These are phyloP conservation scores for Volucella inflata DNA, from an alignment of 2,888 invertebrate species.

Conservation along the genomic window DNA sequence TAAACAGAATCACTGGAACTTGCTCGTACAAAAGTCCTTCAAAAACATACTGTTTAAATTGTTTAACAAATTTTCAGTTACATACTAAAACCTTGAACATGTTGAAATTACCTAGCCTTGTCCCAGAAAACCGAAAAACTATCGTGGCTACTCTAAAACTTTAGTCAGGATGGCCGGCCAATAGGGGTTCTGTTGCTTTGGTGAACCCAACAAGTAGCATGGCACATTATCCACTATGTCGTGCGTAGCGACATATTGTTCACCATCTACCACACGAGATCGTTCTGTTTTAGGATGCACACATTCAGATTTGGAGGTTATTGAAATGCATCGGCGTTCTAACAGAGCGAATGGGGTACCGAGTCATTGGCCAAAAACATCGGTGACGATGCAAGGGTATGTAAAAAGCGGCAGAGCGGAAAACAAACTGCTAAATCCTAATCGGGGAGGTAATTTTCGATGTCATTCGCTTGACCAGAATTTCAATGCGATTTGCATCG, in stretches of 20 bases:
- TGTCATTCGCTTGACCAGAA: conserved; percentile 75
- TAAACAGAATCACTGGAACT: background rate
- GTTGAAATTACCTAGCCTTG: too few species aligned
- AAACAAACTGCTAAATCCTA: conserved; percentile 75
- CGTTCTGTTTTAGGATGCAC: background rate
- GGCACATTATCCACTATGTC: conserved; percentile 64
- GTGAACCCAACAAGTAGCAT: conserved; percentile 71
- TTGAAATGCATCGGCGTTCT: conserved; percentile 66
- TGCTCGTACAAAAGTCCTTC: conserved; percentile 2
- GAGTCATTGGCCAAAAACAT: conserved; percentile 28
- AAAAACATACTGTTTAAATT: conserved; percentile 18
- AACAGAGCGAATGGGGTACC: background rate
- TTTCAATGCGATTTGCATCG: conserved; percentile 75
- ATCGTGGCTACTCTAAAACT: conserved; percentile 15
- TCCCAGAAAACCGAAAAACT: background rate
- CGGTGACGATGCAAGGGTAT: conserved; percentile 61
- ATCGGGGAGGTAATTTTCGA: conserved; percentile 75
- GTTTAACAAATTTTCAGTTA: conserved; percentile 3
- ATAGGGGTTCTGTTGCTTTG: conserved; percentile 58
- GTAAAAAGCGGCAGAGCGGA: conserved; percentile 70
- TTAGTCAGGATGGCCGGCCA: background rate
- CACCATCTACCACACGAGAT: conserved; percentile 25
- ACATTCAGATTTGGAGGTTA: conserved; percentile 36
- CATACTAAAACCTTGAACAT: background rate
- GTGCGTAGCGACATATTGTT: conserved; percentile 57